phyloP scores from a whole-genome alignment of 1,140 invertebrate species.

The Limonius californicus region DNA sequence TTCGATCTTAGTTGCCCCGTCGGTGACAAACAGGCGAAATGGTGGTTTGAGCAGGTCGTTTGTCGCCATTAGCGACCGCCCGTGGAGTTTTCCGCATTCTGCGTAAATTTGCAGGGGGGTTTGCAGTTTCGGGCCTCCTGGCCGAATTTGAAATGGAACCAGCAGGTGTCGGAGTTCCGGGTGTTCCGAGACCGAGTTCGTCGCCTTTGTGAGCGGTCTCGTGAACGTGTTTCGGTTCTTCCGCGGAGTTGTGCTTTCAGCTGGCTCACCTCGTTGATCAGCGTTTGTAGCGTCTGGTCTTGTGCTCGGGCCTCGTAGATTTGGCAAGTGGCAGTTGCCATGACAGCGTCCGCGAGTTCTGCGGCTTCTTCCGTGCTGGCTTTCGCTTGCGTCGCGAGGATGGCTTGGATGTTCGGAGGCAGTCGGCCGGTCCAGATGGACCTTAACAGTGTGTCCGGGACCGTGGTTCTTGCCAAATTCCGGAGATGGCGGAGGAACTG shows the following conservation, averaged over 20 bases:
- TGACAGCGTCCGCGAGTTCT: not conserved
- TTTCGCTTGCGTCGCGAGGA: not conserved
- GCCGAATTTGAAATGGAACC: constrained; percentile 18
- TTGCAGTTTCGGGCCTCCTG: constrained; percentile 3
- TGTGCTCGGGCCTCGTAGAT: not conserved
- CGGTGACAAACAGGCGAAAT: too few relatives aligned
- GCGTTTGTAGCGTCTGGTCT: not conserved
- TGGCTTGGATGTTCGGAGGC: not conserved
- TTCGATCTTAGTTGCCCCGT: too few relatives aligned
- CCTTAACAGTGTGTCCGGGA: not conserved
- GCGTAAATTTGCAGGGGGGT: constrained; percentile 9
- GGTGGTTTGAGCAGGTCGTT: too few relatives aligned
- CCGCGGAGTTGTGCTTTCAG: not conserved
- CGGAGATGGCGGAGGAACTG: not conserved
- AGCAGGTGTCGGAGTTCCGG: not conserved
- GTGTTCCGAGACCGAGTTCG: not conserved
- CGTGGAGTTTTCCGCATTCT: too few relatives aligned
- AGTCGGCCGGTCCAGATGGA: not conserved
- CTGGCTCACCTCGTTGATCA: too few relatives aligned
- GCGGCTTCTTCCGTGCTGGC: not conserved
- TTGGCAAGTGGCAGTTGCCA: not conserved
- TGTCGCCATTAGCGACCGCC: too few relatives aligned
- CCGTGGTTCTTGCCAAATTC: not conserved
- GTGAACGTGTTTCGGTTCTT: not conserved
- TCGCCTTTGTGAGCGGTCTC: not conserved